Evolutionary conservation across 2,113 vertebrate genomes (phyloP).

Genomic region (Anguilla japonica): DNA sequence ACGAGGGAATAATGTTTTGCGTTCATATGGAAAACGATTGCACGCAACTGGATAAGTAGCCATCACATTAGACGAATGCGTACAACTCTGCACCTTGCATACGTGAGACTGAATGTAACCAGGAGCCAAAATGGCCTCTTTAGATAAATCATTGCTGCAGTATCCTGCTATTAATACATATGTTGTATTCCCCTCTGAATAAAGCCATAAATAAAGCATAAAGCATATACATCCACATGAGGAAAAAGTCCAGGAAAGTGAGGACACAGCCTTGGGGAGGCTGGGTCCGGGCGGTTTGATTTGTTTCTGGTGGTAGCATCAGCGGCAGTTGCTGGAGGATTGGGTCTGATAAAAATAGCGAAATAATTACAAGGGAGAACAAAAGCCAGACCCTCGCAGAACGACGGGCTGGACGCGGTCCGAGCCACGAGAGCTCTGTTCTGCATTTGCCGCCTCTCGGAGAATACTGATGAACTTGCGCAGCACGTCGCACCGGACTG

Average conservation of each 20-base stretch:
- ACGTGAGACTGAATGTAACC: not conserved
- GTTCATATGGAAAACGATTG: not conserved
- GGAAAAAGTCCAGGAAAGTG: not conserved
- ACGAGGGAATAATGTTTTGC: not conserved
- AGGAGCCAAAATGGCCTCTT: not conserved
- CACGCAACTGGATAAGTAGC: not conserved
- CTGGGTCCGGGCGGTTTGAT: not conserved
- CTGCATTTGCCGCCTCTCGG: not conserved
- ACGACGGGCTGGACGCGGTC: not conserved
- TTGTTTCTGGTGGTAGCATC: not conserved
- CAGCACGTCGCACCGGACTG: slow-evolving; percentile 47
- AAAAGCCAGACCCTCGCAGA: not conserved
- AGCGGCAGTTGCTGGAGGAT: not conserved
- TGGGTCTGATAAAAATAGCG: not conserved
- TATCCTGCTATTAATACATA: not conserved
- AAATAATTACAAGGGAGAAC: slow-evolving; percentile 13
- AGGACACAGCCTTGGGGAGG: not conserved
- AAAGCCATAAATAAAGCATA: not conserved
- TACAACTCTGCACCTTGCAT: not conserved
- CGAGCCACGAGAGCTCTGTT: not conserved
- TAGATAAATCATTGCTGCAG: not conserved
- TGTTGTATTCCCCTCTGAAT: not conserved
- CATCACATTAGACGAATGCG: not conserved
- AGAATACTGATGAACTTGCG: slow-evolving; percentile 14
- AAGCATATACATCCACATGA: not conserved